phyloP scores from a whole-genome alignment of 2,888 invertebrate species.

The Tricholauxania praeusta region DNA sequence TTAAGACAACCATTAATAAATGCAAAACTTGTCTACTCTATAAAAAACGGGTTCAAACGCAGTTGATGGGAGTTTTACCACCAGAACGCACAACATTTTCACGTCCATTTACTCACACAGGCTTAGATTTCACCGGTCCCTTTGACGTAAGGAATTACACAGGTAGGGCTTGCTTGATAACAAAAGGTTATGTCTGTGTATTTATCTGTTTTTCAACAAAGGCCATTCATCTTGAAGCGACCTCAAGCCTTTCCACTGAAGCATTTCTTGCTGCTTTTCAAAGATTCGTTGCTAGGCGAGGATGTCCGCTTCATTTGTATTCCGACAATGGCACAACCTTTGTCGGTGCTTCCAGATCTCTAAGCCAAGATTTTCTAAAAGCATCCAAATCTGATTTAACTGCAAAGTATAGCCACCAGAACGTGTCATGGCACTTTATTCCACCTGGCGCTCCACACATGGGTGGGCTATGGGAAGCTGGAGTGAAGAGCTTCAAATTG shows the following conservation, averaged over 20 bases:
- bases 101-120: slow-evolving; percentile 20
- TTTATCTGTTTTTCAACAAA: slow-evolving; percentile 45
- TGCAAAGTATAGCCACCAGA: too few relatives aligned
- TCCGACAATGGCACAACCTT: slow-evolving; percentile 44
- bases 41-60: slow-evolving; percentile 9
- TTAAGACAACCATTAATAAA: background rate
- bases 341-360: slow-evolving; percentile 36
- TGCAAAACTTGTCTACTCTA: slow-evolving; percentile 15
- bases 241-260: slow-evolving; percentile 32
- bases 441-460: too few relatives aligned
- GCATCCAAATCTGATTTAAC: too few relatives aligned
- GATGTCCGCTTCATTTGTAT: slow-evolving; percentile 35
- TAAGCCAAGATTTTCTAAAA: slow-evolving; percentile 27
- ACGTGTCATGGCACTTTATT: too few relatives aligned
- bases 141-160: slow-evolving; percentile 31
- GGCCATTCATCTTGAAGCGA: slow-evolving; percentile 29
- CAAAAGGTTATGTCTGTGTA: slow-evolving; percentile 37
- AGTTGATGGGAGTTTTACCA: slow-evolving; percentile 32
- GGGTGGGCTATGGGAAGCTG: too few relatives aligned
- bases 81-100: slow-evolving; percentile 5
- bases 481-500: background rate
- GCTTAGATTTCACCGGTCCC: slow-evolving; percentile 35
- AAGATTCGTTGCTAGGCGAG: slow-evolving; percentile 40
- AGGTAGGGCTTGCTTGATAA: slow-evolving; percentile 21
- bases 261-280: slow-evolving; percentile 39